Base-by-base conservation (phyloP, 2,113 vertebrate species). In the Oncorhynchus gorbuscha region DNA sequence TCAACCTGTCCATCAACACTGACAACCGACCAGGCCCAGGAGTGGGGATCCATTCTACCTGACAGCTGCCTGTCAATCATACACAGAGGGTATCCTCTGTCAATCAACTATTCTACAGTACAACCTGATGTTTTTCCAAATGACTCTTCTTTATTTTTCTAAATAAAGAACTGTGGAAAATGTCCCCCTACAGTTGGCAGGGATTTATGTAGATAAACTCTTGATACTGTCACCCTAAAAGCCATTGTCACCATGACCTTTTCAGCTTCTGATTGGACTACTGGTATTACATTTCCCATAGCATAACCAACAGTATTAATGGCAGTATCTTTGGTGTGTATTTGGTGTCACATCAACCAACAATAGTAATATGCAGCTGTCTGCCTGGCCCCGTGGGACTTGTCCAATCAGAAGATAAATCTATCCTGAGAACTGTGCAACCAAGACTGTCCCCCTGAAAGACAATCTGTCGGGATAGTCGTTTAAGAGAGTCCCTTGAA, bases 121-220 rank as follows among this genome's bases (percentile, higher is more conserved):
- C 74, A 68, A 66, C 51, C 51, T n/a, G 16, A 51, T 28, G 26
- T 16, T 75, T 9, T 39, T 13, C 58, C 66, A 61, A 30, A 59
- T 49, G 20, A 45, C 55, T 35, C 76, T 82, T 78, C 65, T 48
- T 76, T 75, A 81, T 24, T 28, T 68, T 26, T 75, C n/a, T 24
- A 55, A 70, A 62, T 68, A 12, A 5, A 18, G 32, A 45, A 22
- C 70, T 49, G 7, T 24, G 26, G 48, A 32, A 73, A 76, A 76
- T 45, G 65, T 79, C 26, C 55, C 64, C 13, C 22, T 18, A 48
- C 48, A 69, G 67, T 58, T 30, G 26, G 4, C 58, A 62, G 55
- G 30, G 49, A 28, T 48, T 74, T 11, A 3, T 22, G 12, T 69
- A 69, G 4, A 14, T 24, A 20, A 26, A 48, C 32, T 48, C 16